Percentiles rank a stretch among this genome's conserved stretches.
These are phyloP conservation scores for human DNA, from an alignment of 2,113 vertebrate species.

Conservation along the genomic window DNA sequence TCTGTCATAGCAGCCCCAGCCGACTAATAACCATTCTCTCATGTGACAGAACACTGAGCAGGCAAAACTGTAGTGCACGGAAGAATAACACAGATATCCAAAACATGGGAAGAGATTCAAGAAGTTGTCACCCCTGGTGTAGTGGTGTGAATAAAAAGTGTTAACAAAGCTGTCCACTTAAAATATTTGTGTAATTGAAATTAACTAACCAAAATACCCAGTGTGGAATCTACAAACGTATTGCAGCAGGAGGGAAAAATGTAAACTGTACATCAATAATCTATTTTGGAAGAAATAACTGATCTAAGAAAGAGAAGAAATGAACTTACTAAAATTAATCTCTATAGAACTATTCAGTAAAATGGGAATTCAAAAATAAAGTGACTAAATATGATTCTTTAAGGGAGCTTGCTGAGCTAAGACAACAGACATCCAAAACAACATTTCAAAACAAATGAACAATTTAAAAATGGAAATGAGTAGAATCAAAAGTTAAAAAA, in stretches of 20 bases:
- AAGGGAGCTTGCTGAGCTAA: neutral
- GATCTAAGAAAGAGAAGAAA: neutral
- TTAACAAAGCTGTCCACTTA: neutral
- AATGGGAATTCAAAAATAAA: slow-evolving; percentile 23
- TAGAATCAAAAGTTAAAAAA: neutral
- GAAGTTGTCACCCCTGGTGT: neutral
- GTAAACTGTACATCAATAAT: neutral
- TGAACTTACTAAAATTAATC: neutral
- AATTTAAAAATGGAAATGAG: slow-evolving; percentile 22
- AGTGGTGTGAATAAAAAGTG: neutral
- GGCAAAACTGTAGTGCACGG: neutral
- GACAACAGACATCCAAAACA: neutral
- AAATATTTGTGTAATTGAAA: neutral
- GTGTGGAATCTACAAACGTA: neutral
- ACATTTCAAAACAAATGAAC: neutral
- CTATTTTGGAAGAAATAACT: neutral
- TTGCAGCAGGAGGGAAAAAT: neutral
- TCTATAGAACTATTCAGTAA: neutral
- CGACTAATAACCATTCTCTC: neutral
- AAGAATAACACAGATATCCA: neutral
- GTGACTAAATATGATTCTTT: neutral
- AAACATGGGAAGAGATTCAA: neutral
- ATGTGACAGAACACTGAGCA: neutral
- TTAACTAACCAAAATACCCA: neutral
- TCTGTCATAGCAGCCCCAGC: neutral